Evolutionary conservation across 2,888 invertebrate genomes (phyloP).

Genomic region (Crossocerus cetratus): DNA sequence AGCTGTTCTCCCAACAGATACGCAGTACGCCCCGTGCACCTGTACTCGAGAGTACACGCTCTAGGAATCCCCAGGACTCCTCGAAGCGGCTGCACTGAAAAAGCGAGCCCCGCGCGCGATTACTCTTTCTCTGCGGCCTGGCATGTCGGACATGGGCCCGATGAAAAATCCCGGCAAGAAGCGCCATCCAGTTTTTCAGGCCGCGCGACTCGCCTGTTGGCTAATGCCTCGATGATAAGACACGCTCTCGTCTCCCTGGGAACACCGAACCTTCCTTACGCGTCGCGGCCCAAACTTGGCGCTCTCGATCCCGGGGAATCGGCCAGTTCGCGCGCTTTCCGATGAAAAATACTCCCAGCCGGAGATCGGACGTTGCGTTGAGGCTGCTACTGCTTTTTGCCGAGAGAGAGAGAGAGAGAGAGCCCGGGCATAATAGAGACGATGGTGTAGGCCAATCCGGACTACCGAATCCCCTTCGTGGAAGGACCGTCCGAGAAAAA

Average conservation of each 20-base stretch:
- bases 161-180: background rate
- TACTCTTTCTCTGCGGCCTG: background rate
- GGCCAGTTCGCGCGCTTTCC: background rate
- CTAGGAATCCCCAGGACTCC: background rate
- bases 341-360: constrained; percentile 13
- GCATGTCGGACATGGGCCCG: background rate
- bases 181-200: constrained; percentile 11
- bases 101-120: background rate
- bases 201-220: constrained; percentile 33
- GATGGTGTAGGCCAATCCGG: constrained; percentile 46
- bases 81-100: background rate
- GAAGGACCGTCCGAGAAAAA: constrained; percentile 54
- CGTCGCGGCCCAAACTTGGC: constrained; percentile 1
- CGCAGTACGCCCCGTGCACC: background rate
- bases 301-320: background rate
- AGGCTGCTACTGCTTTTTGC: constrained; percentile 50
- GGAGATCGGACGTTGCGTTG: constrained; percentile 46
- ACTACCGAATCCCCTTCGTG: constrained; percentile 56
- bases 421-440: constrained; percentile 52
- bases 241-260: constrained; percentile 1
- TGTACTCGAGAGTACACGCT: background rate
- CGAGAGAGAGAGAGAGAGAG: too few species aligned
- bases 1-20: constrained; percentile 3
- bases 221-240: constrained; percentile 4
- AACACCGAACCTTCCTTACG: constrained; percentile 1